phyloP scores from a whole-genome alignment of 2,888 invertebrate genomes.

The Lagria hirta region DNA sequence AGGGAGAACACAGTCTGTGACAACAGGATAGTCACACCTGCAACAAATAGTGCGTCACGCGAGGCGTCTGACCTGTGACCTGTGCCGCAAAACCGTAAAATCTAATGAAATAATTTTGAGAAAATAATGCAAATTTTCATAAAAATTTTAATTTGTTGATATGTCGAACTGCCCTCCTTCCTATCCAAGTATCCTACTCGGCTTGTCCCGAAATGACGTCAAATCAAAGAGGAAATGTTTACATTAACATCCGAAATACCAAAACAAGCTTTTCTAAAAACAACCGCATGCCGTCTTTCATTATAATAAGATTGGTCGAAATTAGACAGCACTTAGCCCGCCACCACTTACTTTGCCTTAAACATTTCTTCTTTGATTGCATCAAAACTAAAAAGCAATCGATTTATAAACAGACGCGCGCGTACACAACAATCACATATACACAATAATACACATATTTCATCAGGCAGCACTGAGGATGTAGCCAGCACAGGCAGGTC shows the following conservation, averaged over 20 bases:
- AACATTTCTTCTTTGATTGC: constrained; percentile 56
- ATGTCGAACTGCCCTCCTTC: constrained; percentile 33
- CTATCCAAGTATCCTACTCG: constrained; percentile 54
- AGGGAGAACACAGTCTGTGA: constrained; percentile 99
- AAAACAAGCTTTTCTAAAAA: too few species aligned
- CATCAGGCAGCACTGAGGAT: constrained; percentile 55
- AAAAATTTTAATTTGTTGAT: background rate
- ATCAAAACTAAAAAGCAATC: constrained; percentile 35
- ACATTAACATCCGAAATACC: constrained; percentile 41
- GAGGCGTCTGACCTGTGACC: constrained; percentile 55
- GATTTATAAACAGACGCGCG: constrained; percentile 44
- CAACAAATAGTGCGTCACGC: constrained; percentile 66
- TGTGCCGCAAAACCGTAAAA: constrained; percentile 45
- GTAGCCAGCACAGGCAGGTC: constrained; percentile 57
- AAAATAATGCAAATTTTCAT: constrained; percentile 11
- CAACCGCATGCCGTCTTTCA: too few species aligned
- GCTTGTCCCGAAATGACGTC: constrained; percentile 47
- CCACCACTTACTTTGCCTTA: constrained; percentile 45
- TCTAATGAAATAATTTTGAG: constrained; percentile 3
- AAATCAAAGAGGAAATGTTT: constrained; percentile 55
- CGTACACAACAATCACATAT: constrained; percentile 54
- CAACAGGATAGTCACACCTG: constrained; percentile 99
- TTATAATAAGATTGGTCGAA: too few species aligned
- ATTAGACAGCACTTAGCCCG: constrained; percentile 43
- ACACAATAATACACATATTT: constrained; percentile 54